phyloP scores from a whole-genome alignment of 2,113 vertebrate genomes.

The Hirundichthys speculiger region DNA sequence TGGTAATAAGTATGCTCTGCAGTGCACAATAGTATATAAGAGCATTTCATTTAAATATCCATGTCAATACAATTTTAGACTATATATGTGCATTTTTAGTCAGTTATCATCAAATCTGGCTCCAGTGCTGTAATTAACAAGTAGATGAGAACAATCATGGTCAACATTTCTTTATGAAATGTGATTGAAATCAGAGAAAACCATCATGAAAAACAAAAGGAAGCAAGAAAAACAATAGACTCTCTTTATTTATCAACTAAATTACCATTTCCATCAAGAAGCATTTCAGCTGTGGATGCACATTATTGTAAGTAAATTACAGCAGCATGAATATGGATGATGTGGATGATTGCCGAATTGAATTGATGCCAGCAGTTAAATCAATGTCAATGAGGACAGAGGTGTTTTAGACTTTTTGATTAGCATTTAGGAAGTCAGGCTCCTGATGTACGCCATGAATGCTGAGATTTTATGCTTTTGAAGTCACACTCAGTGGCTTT shows the following conservation, averaged over 20 bases:
- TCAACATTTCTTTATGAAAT: constrained; percentile 7
- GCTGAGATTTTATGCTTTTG: constrained; percentile 25
- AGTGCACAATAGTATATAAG: background rate
- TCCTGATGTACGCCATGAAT: constrained; percentile 22
- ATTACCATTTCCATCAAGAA: constrained; percentile 42
- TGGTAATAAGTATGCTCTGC: no score
- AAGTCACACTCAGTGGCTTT: constrained; percentile 19
- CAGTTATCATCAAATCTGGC: background rate
- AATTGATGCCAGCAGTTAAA: constrained; percentile 67
- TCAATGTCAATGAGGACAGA: constrained; percentile 69
- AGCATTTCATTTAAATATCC: background rate
- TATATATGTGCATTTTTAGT: no score
- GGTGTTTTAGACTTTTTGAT: constrained; percentile 65
- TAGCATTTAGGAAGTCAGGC: constrained; percentile 53
- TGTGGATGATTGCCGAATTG: constrained; percentile 60
- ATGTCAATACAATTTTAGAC: background rate
- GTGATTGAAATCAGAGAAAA: constrained; percentile 16
- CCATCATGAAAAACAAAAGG: constrained; percentile 2
- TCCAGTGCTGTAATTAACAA: background rate
- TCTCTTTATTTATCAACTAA: constrained; percentile 42
- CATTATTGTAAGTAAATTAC: constrained; percentile 67
- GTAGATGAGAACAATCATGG: constrained; percentile 2
- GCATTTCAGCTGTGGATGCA: constrained; percentile 48
- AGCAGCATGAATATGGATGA: constrained; percentile 65
- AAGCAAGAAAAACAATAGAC: constrained; percentile 40